Conservation (phyloP, 2,888 invertebrate species). For the Thelaira solivaga region DNA sequence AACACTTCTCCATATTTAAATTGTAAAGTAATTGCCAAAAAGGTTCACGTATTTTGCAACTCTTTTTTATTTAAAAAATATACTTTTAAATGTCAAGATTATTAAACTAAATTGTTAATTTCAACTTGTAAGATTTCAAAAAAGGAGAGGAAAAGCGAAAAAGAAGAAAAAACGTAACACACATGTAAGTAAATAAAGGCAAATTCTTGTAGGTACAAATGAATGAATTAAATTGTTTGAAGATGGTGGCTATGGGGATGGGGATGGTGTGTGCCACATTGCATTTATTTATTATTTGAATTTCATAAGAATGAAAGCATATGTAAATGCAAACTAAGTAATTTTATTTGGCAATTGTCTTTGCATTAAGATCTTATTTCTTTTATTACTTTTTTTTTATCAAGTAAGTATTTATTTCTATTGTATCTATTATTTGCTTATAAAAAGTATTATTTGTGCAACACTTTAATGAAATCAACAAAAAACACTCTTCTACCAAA, state of each 20-base stretch:
- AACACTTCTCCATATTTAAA: neutral
- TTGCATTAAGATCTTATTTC: conserved; percentile 3
- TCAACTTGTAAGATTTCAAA: neutral
- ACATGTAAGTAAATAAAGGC: conserved; percentile 2
- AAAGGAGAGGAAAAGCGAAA: neutral
- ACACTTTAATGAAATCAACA: conserved; percentile 45
- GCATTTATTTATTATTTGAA: conserved; percentile 34
- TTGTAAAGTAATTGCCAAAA: conserved; percentile 67
- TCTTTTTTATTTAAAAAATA: neutral
- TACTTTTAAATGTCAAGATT: conserved; percentile 38
- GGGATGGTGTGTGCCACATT: conserved; percentile 57
- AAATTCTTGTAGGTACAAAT: conserved; percentile 3
- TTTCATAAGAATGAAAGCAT: conserved; percentile 3
- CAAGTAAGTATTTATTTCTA: neutral
- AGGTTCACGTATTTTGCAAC: conserved; percentile 69
- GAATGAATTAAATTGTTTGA: neutral
- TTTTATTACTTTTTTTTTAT: neutral
- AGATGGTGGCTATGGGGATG: neutral
- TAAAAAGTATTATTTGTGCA: conserved; percentile 49
- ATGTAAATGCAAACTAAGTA: conserved; percentile 53
- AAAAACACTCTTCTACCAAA: conserved; percentile 53
- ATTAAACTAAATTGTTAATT: conserved; percentile 42
- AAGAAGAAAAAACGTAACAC: neutral
- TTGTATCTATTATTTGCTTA: conserved; percentile 10
- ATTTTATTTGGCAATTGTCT: conserved; percentile 65